phyloP scores from a whole-genome alignment of 2,888 invertebrate species.

The Caenorhabditis sp. region DNA sequence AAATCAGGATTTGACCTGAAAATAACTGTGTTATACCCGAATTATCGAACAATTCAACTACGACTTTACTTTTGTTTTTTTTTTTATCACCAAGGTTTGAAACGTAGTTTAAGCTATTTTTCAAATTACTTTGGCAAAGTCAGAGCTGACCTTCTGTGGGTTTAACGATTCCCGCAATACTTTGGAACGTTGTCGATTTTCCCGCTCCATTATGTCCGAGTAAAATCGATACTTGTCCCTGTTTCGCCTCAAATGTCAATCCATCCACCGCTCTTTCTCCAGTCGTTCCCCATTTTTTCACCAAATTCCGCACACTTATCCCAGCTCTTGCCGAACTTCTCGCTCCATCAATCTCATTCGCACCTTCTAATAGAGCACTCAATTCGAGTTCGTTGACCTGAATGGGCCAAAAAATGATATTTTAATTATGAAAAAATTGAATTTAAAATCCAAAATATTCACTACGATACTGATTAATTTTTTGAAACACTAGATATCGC shows the following conservation, averaged over 20 bases:
- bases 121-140: too few species aligned
- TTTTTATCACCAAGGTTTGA: too few species aligned
- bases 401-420: too few species aligned
- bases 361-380: neutral
- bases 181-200: slow-evolving; percentile 60
- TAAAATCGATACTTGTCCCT: slow-evolving; percentile 66
- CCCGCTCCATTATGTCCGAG: slow-evolving; percentile 70
- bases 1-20: slow-evolving; percentile 35
- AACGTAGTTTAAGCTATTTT: too few species aligned
- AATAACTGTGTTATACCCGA: too few species aligned
- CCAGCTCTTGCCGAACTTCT: slow-evolving; percentile 49
- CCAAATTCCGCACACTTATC: slow-evolving; percentile 52
- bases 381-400: too few species aligned
- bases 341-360: slow-evolving; percentile 39
- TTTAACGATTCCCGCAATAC: slow-evolving; percentile 57
- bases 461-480: too few species aligned
- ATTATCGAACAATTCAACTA: too few species aligned
- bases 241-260: slow-evolving; percentile 59
- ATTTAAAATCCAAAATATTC: too few species aligned
- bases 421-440: too few species aligned
- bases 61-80: too few species aligned
- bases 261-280: slow-evolving; percentile 65
- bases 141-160: slow-evolving; percentile 42
- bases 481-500: too few species aligned
- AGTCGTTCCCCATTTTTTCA: slow-evolving; percentile 58